Evolutionary conservation across 2,797 vertebrate genomes (phyloP).

Genomic region (Catamblyrhynchus diadema): DNA sequence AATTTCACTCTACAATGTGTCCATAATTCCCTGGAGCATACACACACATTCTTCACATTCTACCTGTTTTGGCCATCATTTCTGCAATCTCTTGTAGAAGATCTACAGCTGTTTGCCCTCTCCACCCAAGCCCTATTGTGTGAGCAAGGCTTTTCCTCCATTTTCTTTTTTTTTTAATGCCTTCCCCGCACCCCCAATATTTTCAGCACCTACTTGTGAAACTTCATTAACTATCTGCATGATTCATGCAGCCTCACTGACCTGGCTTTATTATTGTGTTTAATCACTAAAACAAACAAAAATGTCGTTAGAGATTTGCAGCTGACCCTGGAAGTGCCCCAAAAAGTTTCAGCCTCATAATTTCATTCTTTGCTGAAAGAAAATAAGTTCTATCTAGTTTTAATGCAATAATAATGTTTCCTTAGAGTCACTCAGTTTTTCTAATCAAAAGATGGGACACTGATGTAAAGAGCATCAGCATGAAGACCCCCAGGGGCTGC

Average conservation of each 20-base stretch:
- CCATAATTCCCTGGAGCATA: not conserved
- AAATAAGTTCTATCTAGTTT: not conserved
- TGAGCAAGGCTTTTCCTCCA: not conserved
- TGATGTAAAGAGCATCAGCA: not conserved
- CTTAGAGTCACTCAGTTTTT: not conserved
- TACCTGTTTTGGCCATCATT: not conserved
- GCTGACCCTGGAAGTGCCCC: not conserved
- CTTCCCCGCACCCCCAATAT: rapidly evolving
- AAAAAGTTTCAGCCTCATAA: not conserved
- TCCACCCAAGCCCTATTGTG: not conserved
- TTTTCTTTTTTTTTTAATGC: not conserved
- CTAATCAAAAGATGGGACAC: not conserved
- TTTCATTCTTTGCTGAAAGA: not conserved
- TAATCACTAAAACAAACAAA: not conserved
- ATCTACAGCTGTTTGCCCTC: not conserved
- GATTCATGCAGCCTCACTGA: not conserved
- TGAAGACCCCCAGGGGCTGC: not conserved
- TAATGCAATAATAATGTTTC: not conserved
- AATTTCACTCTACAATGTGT: not conserved
- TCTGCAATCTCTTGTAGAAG: not conserved
- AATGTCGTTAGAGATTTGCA: not conserved
- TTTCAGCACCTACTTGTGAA: not conserved
- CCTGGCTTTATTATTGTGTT: not conserved
- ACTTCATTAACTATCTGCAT: not conserved
- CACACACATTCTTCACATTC: not conserved